Evolutionary conservation across 2,113 vertebrate genomes (phyloP), one percentile per base, ranked within the genome.

Genomic region (Stictonetta naevosa): DNA sequence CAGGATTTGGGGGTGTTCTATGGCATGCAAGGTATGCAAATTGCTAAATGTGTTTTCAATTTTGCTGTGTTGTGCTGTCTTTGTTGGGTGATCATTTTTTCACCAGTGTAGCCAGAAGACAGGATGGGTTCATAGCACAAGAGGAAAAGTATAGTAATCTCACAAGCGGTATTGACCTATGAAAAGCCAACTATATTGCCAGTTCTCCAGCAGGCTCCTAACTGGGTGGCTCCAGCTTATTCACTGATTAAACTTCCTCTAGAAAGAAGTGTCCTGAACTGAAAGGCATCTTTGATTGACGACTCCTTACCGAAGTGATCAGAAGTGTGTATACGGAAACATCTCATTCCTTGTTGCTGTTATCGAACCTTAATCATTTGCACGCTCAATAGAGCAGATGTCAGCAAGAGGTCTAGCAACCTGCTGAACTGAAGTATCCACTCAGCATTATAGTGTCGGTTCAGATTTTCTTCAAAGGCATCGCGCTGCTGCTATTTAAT

Each of bases 1-100:
- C 95, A 96, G 95, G 95, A 96, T 96, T 95, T 97, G 92, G 93
- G 96, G 97, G 89, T 94, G 94, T 97, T 97, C 92, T 93, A 63
- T 86, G 93, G 94, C 91, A 96, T 33, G 90, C 84, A 93, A 95
- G 95, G 94, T 95, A 97, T 96, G 95, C 68, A 94, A 95, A 92
- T 97, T 96, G 91, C 93, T 90, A 94, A 96, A 97, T 92, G 63
- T 92, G 90, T 91, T 96, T 96, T 83, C 73, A 86, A 19, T 91
- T 95, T 80, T 83, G 58, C 94, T 88, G 67, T 92, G 90, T 73
- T 72, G 69, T 73, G 50, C 88, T 91, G 77, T 81, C 86, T 95
- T 95, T 79, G 68, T 86, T 73, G 92, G 88, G 71, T 64, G 90
- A 87, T 89, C 33, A 4, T 92, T 96, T 93, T 91, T 53, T 90